Evolutionary conservation across 2,113 vertebrate species (phyloP), one percentile per base, ranked within the genome.

Genomic region (Stercorarius parasiticus): DNA sequence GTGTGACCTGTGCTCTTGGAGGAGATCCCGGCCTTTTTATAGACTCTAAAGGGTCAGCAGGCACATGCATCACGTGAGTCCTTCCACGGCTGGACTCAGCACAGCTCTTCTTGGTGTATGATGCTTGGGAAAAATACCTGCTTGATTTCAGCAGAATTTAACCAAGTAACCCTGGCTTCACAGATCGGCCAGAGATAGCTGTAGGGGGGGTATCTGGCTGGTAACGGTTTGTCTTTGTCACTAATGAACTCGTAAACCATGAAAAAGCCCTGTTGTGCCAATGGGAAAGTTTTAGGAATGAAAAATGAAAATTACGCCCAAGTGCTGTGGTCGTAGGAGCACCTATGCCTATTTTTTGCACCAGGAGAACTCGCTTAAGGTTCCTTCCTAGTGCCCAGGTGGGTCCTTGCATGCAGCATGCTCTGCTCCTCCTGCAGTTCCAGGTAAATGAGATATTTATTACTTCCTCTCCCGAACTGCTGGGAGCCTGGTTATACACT

Each of bases 11-110:
- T 34, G 25, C 49, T 65, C 49, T 53, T 45, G 12, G 21, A 56
- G 21, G 43, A 72, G 12, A 69, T 36, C 20, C 23, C n/a, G 50
- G 72, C 21, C 32, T 73, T 42, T 66, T 61, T 40, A 23, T 53
- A 40, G 40, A 16, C 29, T 45, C n/a, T 6, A 11, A 45, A 29
- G 43, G 12, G 16, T 16, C 6, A 5, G 36, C 27, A 70, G 27
- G 18, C 1, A 45, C 42, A 29, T 1, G 21, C 15, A 45, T 15
- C 47, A 22, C 0, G 0, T 11, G 38, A 32, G 9, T 89, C 55
- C 70, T 87, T 93, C 69, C 61, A 64, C n/a, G 65, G 7, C 52
- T 82, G 20, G 32, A 36, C 20, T 64, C 29, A 50, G 36, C 25
- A 91, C 27, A 58, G 19, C 34, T 66, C 45, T 73, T 65, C 58